These are phyloP conservation scores for Lochmaea crataegi DNA, from an alignment of 2,888 invertebrate species.

Conservation along the genomic window DNA sequence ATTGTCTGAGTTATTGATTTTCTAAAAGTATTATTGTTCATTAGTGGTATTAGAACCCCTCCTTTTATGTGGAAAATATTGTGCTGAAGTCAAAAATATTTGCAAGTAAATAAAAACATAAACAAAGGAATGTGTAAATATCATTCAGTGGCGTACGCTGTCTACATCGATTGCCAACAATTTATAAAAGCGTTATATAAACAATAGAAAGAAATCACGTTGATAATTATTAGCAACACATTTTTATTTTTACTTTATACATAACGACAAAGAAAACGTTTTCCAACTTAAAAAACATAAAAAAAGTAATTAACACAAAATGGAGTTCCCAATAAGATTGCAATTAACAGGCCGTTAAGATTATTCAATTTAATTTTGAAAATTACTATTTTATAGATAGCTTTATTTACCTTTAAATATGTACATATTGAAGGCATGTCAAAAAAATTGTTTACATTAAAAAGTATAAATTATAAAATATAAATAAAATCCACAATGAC, in stretches of 20 bases:
- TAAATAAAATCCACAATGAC: too few species aligned
- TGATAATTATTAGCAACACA: neutral
- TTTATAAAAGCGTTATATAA: neutral
- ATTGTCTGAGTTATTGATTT: conserved; percentile 31
- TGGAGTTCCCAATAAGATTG: neutral
- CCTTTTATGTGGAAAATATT: neutral
- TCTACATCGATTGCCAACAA: neutral
- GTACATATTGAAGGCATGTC: too few species aligned
- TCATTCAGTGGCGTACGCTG: conserved; percentile 19
- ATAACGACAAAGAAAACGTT: neutral
- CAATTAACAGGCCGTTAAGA: neutral
- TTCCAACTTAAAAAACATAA: neutral
- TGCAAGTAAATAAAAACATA: conserved; percentile 23
- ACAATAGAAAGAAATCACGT: neutral
- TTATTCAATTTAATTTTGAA: neutral
- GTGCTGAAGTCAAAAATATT: conserved; percentile 7
- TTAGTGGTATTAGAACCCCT: neutral
- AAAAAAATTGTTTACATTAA: too few species aligned
- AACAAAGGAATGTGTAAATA: conserved; percentile 25
- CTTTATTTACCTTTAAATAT: too few species aligned
- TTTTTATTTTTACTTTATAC: neutral
- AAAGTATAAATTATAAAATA: too few species aligned
- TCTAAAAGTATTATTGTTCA: neutral
- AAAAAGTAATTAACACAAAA: neutral
- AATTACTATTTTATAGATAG: neutral